Base-by-base conservation (phyloP, 2,113 vertebrate genomes). In the Oncorhynchus tshawytscha region DNA sequence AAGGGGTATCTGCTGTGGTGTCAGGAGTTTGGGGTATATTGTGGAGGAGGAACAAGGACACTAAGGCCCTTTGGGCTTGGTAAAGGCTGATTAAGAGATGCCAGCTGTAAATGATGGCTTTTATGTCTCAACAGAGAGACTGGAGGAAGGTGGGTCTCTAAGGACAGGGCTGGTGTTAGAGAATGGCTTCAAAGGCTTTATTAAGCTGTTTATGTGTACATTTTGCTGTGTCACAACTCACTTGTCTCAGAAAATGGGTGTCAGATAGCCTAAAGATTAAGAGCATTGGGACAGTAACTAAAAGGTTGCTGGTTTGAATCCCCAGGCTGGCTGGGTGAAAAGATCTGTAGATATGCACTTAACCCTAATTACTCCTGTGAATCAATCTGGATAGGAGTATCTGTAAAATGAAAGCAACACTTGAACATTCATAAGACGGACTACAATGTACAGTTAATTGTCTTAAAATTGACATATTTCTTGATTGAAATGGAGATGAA, bases 121-220 rank as follows among this genome's bases (percentile, higher is more conserved):
- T 60, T 79, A 74, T 79, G 67, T 78, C 70, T 73, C 71, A 60
- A 1, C 71, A 49, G 66, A 11, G 9, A 27, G 39, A 83, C 39
- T 24, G 48, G 70, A 74, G 54, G 1, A 1, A 69, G 31, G 27
- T 29, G 20, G 45, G 25, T 31, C 13, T 45, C 39, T 66, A n/a
- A 75, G 67, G 54, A 8, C n/a, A 1, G 20, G 16, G 0, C 67
- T 75, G 67, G 64, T 60, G 25, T 27, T 25, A 15, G 54, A 70
- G 31, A 72, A 29, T 3, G 34, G 60, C 48, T 3, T 11, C 29
- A 67, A 24, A 12, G 15, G 11, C 22, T 59, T 54, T 22, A 31
- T 4, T 73, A 24, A 20, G 16, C 70, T 45, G 39, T 45, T 45
- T 45, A 45, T 45, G 39, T 45, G 39, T 25, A 20, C 0, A 20